Base-by-base conservation (phyloP, 1,140 invertebrate genomes). In the Conopomorpha cramerella region DNA sequence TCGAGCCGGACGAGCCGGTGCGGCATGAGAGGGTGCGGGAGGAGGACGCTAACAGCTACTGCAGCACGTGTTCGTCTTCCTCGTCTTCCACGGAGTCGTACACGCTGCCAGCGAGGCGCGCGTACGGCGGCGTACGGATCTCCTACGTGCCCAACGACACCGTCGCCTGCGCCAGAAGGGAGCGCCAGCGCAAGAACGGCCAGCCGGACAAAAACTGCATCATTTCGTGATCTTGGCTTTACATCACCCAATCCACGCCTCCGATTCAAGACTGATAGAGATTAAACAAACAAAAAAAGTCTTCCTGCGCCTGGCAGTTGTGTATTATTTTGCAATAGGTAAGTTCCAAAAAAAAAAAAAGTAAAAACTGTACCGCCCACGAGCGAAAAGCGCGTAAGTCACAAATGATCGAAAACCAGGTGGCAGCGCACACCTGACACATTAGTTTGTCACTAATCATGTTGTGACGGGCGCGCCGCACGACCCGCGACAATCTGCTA, bases 81-180 rank as follows among this genome's bases (percentile, higher is more conserved):
- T 91, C 90, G 26, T 90, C 91, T 29, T 91, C 92, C 29, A 85
- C 90, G 27, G 86, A 89, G 46, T 89, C 89, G 36, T 93, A 94
- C 59, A 83, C 90, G 27, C 60, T 93, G 30, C 91, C 91, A 3
- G 85, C 88, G 18, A 72, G 90, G 48, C 77, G 88, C 50, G 89
- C 90, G 8, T 93, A 92, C 59, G 90, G 91, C 18, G 90, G 90
- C 31, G 91, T 93, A 2, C 70, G 91, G 29, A 92, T 93, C 43
- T 92, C 90, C 7, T 95, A 94, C 71, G 91, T 95, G 40, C 91
- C 91, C 41, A 93, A 93, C 60, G 91, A 94, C 67, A 87, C 90
- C 0, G 77, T 93, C 11, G 90, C 90, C 8, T 89, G 86, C 50
- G 89, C 89, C 23, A 81, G 85, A 44, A 79, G 87, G 39, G 81